Conservation (phyloP, 2,888 invertebrate species). For the Piscicola geometra region DNA sequence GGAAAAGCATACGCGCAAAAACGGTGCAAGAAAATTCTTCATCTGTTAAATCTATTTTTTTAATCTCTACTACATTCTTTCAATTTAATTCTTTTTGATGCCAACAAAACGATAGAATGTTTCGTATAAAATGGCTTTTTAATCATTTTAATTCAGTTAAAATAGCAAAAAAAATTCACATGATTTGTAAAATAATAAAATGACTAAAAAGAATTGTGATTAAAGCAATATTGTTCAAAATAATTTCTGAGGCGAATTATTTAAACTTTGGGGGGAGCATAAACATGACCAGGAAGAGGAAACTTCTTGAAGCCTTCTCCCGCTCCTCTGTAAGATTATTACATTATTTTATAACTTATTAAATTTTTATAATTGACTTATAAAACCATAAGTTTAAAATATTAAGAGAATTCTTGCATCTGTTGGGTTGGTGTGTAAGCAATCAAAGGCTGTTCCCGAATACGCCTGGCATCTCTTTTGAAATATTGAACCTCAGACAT, state of each 20-base stretch:
- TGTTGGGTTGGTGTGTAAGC: constrained; percentile 15
- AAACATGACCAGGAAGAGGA: constrained; percentile 4
- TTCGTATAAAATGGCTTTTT: too few species aligned
- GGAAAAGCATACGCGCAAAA: too few species aligned
- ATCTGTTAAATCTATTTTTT: too few species aligned
- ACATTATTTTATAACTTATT: neutral
- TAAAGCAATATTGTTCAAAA: too few species aligned
- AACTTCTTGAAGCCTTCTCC: neutral
- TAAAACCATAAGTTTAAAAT: neutral
- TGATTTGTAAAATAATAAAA: too few species aligned
- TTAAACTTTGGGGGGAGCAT: neutral
- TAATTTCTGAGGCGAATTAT: neutral
- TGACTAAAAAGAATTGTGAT: too few species aligned
- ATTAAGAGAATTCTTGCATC: neutral
- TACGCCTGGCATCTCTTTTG: constrained; percentile 30
- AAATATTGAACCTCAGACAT: constrained; percentile 1
- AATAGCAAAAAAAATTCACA: too few species aligned
- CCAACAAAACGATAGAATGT: too few species aligned
- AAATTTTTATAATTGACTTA: neutral
- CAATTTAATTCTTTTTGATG: too few species aligned
- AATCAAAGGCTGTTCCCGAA: constrained; percentile 12
- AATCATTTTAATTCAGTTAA: too few species aligned
- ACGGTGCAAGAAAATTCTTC: too few species aligned
- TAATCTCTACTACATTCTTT: too few species aligned
- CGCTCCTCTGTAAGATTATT: neutral